phyloP scores from a whole-genome alignment of 2,113 vertebrate genomes.

The Rhinolophus ferrumequinum region DNA sequence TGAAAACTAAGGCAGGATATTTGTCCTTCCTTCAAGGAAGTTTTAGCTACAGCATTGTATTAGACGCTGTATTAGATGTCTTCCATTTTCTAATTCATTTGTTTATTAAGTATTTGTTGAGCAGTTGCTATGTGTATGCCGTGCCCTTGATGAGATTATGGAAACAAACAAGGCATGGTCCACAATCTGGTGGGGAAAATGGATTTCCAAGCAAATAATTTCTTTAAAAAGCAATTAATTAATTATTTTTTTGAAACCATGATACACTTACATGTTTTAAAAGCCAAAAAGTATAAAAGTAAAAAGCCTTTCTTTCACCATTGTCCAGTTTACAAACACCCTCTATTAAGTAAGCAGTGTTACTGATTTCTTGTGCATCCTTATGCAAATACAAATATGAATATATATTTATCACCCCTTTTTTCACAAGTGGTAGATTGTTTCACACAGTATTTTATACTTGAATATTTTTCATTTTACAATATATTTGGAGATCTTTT shows the following conservation, averaged over 20 bases:
- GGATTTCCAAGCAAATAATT: not conserved
- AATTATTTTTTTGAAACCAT: not conserved
- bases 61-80: not conserved
- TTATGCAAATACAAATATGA: not conserved
- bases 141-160: not conserved
- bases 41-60: not conserved
- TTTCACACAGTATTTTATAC: not conserved
- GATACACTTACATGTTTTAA: not conserved
- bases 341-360: not conserved
- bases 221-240: not conserved
- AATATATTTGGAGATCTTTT: not conserved
- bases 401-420: not conserved
- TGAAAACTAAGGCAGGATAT: not conserved
- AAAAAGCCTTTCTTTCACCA: not conserved
- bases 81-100: not conserved
- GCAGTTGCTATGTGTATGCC: rapidly evolving
- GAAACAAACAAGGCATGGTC: not conserved
- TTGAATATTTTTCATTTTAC: not conserved
- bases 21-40: not conserved
- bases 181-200: not conserved
- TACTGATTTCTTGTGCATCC: not conserved
- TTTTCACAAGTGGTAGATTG: not conserved
- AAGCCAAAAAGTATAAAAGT: not conserved
- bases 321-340: not conserved
- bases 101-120: not conserved